A percentile compares a stretch with the other conserved stretches of the same genome.
phyloP scores from a whole-genome alignment of 2,797 vertebrate species.

The Coregonus ussuriensis region DNA sequence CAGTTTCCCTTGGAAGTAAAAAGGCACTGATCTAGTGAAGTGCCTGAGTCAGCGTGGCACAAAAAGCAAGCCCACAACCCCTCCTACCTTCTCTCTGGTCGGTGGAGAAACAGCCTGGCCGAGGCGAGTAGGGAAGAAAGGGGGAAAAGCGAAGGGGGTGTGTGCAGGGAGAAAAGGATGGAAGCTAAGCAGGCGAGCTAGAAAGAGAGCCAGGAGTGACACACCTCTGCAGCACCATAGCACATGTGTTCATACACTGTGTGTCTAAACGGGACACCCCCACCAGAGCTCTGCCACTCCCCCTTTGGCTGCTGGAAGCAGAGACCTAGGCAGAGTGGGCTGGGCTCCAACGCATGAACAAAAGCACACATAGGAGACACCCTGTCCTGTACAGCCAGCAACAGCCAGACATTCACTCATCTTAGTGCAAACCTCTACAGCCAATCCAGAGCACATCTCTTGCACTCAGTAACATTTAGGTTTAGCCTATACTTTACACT shows the following conservation, averaged over 20 bases:
- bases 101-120: slow-evolving; percentile 43
- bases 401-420: background rate
- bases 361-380: slow-evolving; percentile 6
- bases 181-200: slow-evolving; percentile 14
- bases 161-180: slow-evolving; percentile 40
- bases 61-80: slow-evolving; percentile 40
- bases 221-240: slow-evolving; percentile 12
- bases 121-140: slow-evolving; percentile 28
- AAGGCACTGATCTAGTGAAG: slow-evolving; percentile 21
- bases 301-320: background rate
- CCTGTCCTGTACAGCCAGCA: background rate
- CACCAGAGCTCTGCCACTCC: slow-evolving; percentile 13
- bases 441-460: background rate
- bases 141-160: slow-evolving; percentile 40
- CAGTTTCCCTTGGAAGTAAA: slow-evolving; percentile 22
- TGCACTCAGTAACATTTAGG: background rate
- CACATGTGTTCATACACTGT: slow-evolving; percentile 21
- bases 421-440: background rate
- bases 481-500: background rate
- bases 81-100: slow-evolving; percentile 54
- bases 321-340: background rate
- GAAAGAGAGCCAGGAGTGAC: slow-evolving; percentile 2
- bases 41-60: slow-evolving; percentile 37
- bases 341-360: slow-evolving; percentile 1
- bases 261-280: slow-evolving; percentile 15